phyloP scores from a whole-genome alignment of 2,113 vertebrate species.

The Hypomesus transpacificus region DNA sequence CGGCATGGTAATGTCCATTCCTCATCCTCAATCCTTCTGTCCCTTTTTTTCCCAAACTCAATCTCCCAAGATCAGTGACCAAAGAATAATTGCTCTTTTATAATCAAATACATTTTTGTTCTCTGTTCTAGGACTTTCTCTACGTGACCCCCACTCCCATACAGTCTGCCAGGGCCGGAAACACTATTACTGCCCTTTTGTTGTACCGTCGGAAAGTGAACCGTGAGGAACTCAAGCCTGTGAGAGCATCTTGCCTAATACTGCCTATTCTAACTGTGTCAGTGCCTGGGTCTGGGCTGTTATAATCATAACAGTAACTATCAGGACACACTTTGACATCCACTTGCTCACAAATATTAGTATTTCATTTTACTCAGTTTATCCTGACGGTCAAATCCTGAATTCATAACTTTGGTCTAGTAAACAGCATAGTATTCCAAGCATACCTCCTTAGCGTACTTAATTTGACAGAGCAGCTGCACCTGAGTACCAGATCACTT shows the following conservation, averaged over 20 bases:
- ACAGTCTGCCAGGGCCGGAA: conserved; percentile 91
- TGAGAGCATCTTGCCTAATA: conserved; percentile 50
- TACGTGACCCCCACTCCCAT: conserved; percentile 78
- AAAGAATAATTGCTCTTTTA: background rate
- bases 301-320: background rate
- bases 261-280: background rate
- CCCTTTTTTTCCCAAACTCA: background rate
- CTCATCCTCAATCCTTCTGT: background rate
- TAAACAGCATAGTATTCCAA: no score
- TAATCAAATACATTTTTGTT: background rate
- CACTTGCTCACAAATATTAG: no score
- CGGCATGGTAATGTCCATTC: conserved; percentile 74
- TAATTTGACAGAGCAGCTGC: no score
- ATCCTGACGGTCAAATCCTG: no score
- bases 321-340: no score
- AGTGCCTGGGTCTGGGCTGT: background rate
- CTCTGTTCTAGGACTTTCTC: conserved; percentile 78
- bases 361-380: no score
- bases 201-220: conserved; percentile 89
- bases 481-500: no score
- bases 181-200: conserved; percentile 83
- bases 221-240: conserved; percentile 89
- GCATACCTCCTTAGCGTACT: no score
- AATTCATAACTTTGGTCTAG: background rate
- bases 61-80: background rate